These are phyloP conservation scores for Hybognathus amarus DNA, from an alignment of 2,797 vertebrate species.

Conservation along the genomic window DNA sequence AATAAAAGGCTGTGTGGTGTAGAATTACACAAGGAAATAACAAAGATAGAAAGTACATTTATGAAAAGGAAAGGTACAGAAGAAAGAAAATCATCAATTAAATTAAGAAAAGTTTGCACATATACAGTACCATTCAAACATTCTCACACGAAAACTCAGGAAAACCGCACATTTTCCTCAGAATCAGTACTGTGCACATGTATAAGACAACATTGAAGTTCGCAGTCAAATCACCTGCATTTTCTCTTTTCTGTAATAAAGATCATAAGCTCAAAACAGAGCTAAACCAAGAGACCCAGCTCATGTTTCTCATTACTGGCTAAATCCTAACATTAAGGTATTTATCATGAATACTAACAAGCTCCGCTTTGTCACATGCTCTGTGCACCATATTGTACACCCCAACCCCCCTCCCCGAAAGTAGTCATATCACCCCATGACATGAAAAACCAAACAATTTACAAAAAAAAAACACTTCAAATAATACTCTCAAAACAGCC, in stretches of 20 bases:
- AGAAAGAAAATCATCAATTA: background rate
- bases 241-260: background rate
- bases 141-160: slow-evolving; percentile 18
- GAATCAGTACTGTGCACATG: slow-evolving; percentile 56
- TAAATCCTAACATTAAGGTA: background rate
- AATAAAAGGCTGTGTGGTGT: slow-evolving; percentile 1
- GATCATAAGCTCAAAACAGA: background rate
- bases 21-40: slow-evolving; percentile 36
- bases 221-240: background rate
- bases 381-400: background rate
- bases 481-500: background rate
- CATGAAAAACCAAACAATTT: background rate
- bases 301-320: background rate
- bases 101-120: slow-evolving; percentile 25
- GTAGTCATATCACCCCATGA: background rate
- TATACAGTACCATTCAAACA: slow-evolving; percentile 27
- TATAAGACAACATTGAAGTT: slow-evolving; percentile 56
- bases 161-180: slow-evolving; percentile 64
- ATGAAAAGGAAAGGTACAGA: background rate
- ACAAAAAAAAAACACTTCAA: slow-evolving; percentile 21
- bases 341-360: slow-evolving; percentile 29
- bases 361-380: slow-evolving; percentile 26
- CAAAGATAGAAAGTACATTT: background rate
- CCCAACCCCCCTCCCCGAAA: background rate
- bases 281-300: slow-evolving; percentile 3